A percentile compares a stretch with the other conserved stretches of the same genome.
These are phyloP conservation scores for Megalopta genalis DNA, from an alignment of 1,140 invertebrate species.

Conservation along the genomic window DNA sequence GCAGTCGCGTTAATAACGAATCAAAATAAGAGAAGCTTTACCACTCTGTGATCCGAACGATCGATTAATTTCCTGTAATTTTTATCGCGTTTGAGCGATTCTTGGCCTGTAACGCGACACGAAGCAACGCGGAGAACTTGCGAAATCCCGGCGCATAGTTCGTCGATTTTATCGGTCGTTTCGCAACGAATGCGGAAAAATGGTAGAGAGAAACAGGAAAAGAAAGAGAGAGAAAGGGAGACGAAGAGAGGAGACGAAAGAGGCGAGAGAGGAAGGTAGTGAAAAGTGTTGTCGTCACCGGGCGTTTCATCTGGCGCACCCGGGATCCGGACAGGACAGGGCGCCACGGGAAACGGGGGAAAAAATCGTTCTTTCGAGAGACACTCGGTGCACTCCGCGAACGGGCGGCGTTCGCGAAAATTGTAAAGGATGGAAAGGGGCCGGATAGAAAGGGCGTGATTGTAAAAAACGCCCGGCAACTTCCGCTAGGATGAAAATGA, in stretches of 20 bases:
- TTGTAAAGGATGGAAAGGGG: constrained; percentile 34
- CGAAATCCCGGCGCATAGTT: not conserved
- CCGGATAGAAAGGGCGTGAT: constrained; percentile 37
- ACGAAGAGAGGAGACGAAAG: no score
- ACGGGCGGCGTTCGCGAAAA: not conserved
- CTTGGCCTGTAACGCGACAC: no score
- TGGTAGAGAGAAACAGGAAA: no score
- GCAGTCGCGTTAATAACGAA: no score
- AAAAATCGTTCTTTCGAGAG: constrained; percentile 32
- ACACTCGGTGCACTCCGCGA: not conserved
- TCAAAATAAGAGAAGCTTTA: no score
- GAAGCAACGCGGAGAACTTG: not conserved
- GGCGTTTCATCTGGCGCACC: not conserved
- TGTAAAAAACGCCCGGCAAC: constrained; percentile 56
- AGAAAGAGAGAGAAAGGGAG: no score
- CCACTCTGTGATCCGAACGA: no score
- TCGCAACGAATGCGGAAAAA: no score
- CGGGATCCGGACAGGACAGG: not conserved
- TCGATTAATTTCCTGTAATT: no score
- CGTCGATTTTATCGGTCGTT: not conserved
- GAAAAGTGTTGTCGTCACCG: not conserved
- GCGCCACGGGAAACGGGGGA: not conserved
- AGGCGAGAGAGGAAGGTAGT: not conserved
- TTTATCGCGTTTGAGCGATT: no score
- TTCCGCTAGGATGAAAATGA: constrained; percentile 53